phyloP scores from a whole-genome alignment of 2,113 vertebrate species.

The Alaudala cheleensis region DNA sequence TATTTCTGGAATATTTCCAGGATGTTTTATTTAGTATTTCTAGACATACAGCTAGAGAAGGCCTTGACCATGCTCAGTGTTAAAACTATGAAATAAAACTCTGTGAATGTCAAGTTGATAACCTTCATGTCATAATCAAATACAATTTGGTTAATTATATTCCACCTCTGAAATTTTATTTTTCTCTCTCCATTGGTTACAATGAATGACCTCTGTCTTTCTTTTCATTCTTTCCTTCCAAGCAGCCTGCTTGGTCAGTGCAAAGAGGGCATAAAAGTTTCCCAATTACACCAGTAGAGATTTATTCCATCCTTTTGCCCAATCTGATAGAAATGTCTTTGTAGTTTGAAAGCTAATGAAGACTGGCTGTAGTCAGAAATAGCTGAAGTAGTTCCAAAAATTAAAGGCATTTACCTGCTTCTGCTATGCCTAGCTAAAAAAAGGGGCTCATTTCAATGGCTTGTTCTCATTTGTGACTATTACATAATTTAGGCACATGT shows the following conservation, averaged over 20 bases:
- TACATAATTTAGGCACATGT: fast-evolving
- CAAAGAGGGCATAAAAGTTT: background rate
- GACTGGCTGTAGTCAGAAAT: background rate
- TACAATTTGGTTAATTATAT: background rate
- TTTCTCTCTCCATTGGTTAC: background rate
- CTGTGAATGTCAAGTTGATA: background rate
- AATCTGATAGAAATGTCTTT: background rate
- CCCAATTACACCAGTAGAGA: background rate
- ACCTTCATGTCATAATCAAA: background rate
- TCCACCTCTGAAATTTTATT: background rate
- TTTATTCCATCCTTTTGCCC: background rate
- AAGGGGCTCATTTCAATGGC: background rate
- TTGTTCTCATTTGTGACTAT: background rate
- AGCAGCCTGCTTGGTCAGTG: background rate
- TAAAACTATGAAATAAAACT: background rate
- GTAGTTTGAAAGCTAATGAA: background rate
- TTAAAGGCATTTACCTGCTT: background rate
- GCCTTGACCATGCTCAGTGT: background rate
- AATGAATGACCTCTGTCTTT: background rate
- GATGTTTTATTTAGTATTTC: background rate
- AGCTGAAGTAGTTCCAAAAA: background rate
- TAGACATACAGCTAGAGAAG: background rate
- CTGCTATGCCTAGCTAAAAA: background rate
- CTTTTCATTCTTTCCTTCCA: background rate
- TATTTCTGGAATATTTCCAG: background rate